Percentiles rank a stretch among this genome's conserved stretches.
These are phyloP conservation scores for Fissipunctia ypsillon DNA, from an alignment of 2,888 invertebrate genomes.

Conservation along the genomic window DNA sequence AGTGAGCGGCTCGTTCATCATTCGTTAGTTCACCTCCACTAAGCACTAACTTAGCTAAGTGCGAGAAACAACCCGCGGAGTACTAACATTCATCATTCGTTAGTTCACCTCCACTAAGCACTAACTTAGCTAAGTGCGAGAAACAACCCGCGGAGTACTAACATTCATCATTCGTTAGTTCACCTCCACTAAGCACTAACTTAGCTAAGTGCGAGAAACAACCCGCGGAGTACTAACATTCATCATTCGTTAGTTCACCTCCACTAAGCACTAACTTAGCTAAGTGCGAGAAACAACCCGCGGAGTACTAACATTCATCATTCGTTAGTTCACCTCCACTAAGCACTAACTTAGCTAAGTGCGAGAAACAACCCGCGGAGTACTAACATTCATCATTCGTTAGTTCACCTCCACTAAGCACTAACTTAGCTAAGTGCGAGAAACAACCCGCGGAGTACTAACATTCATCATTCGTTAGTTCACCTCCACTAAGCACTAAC, in stretches of 20 bases:
- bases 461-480: too few relatives aligned
- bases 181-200: constrained; percentile 16
- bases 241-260: constrained; percentile 41
- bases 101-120: constrained; percentile 29
- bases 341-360: too few relatives aligned
- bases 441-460: too few relatives aligned
- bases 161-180: constrained; percentile 46
- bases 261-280: constrained; percentile 16
- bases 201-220: constrained; percentile 31
- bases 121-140: constrained; percentile 22
- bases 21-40: constrained; percentile 32
- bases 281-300: constrained; percentile 32
- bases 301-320: too few relatives aligned
- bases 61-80: constrained; percentile 32
- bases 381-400: too few relatives aligned
- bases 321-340: too few relatives aligned
- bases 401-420: too few relatives aligned
- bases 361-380: too few relatives aligned
- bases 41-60: constrained; percentile 19
- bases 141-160: constrained; percentile 38
- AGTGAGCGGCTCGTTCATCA: constrained; percentile 35
- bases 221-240: constrained; percentile 42
- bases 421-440: too few relatives aligned
- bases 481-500: too few relatives aligned
- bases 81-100: constrained; percentile 48